These are phyloP conservation scores for Apis cerana DNA, from an alignment of 1,140 invertebrate genomes.

Conservation along the genomic window DNA sequence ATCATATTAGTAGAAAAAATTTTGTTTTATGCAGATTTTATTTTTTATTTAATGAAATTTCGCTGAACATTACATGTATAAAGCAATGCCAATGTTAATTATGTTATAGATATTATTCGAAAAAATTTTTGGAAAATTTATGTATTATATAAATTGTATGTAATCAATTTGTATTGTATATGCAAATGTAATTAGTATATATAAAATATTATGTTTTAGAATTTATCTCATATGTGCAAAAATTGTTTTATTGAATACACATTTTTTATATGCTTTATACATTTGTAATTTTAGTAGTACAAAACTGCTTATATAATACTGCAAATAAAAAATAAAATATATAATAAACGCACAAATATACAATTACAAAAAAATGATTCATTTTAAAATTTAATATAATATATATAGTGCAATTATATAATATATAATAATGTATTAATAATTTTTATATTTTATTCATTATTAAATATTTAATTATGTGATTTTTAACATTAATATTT, in stretches of 20 bases:
- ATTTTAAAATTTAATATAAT: not conserved
- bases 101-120: not conserved
- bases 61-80: not conserved
- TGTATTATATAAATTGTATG: slow-evolving; percentile 10
- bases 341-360: slow-evolving; percentile 26
- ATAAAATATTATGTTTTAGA: slow-evolving; percentile 28
- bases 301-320: slow-evolving; percentile 27
- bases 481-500: not conserved
- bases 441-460: not conserved
- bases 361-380: not conserved
- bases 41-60: slow-evolving; percentile 1
- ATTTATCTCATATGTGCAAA: not conserved
- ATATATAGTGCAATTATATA: not conserved
- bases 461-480: not conserved
- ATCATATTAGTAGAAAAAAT: not conserved
- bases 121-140: slow-evolving; percentile 17
- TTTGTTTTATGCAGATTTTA: slow-evolving; percentile 8
- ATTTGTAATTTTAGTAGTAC: slow-evolving; percentile 46
- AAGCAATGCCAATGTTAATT: not conserved
- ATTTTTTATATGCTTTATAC: slow-evolving; percentile 21
- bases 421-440: not conserved
- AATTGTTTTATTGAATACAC: slow-evolving; percentile 17
- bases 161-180: slow-evolving; percentile 24
- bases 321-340: slow-evolving; percentile 4
- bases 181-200: slow-evolving; percentile 33